These are phyloP conservation scores for Galeopsomyia nigrocyanea DNA, from an alignment of 2,888 invertebrate genomes.

Conservation along the genomic window DNA sequence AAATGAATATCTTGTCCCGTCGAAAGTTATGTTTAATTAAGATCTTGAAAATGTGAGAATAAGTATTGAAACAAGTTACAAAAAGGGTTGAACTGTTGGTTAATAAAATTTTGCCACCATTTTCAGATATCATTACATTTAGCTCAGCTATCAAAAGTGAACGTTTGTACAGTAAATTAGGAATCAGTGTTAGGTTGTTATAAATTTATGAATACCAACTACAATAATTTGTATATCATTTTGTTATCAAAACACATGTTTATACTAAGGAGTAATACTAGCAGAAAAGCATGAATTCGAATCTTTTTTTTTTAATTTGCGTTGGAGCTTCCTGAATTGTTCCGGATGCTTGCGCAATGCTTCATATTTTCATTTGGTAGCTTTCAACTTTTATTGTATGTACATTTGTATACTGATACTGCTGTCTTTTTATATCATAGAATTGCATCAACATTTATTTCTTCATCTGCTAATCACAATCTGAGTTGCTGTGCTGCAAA, in stretches of 20 bases:
- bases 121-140: constrained; percentile 42
- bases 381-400: no score
- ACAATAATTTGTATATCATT: constrained; percentile 56
- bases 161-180: constrained; percentile 63
- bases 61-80: constrained; percentile 22
- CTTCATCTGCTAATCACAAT: constrained; percentile 23
- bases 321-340: not conserved
- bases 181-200: constrained; percentile 64
- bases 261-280: constrained; percentile 56
- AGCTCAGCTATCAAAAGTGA: constrained; percentile 41
- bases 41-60: constrained; percentile 36
- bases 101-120: constrained; percentile 38
- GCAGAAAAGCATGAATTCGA: constrained; percentile 52
- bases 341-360: not conserved
- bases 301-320: constrained; percentile 19
- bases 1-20: constrained; percentile 32
- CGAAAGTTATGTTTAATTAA: constrained; percentile 17
- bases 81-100: constrained; percentile 25
- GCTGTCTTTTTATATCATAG: constrained; percentile 9
- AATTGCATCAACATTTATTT: constrained; percentile 28
- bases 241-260: constrained; percentile 61
- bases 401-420: no score
- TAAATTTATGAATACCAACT: constrained; percentile 54
- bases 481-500: constrained; percentile 56
- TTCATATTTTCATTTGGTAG: not conserved